Evolutionary conservation across 2,113 vertebrate genomes (phyloP).

Genomic region (Platysteira castanea): DNA sequence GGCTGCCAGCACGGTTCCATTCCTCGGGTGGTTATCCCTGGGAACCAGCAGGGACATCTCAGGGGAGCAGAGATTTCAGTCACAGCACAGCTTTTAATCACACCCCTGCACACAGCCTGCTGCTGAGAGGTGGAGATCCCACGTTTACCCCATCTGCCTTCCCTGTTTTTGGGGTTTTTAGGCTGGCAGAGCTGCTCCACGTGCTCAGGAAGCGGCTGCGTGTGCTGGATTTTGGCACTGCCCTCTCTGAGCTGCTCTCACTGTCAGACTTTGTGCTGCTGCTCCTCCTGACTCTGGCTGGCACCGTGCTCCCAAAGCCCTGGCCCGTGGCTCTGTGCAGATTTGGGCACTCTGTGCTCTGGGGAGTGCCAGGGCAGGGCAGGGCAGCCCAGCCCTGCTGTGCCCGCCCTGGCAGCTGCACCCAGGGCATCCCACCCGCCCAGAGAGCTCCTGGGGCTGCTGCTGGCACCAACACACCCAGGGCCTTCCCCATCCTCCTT

Average conservation of each 20-base stretch:
- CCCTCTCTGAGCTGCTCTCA: background rate
- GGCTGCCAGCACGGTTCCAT: background rate
- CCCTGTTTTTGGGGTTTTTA: background rate
- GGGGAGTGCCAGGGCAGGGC: conserved; percentile 7
- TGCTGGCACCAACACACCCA: background rate
- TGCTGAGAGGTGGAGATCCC: background rate
- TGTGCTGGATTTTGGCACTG: background rate
- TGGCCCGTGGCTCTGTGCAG: conserved; percentile 13
- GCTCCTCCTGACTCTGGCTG: conserved; percentile 16
- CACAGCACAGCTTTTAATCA: background rate
- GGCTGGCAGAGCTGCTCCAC: background rate
- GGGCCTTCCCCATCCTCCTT: too few relatives aligned
- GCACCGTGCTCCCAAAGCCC: background rate
- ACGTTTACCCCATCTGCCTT: background rate
- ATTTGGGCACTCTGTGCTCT: too few relatives aligned
- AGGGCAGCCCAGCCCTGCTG: background rate
- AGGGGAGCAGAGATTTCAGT: background rate
- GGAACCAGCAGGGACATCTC: background rate
- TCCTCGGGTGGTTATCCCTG: rapidly evolving
- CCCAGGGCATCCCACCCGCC: conserved; percentile 13
- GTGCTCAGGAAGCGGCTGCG: background rate
- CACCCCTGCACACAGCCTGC: background rate
- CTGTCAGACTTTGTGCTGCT: background rate
- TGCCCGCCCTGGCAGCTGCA: background rate
- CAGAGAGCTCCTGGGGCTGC: background rate